Base-by-base conservation (phyloP, 2,113 vertebrate species). In the Eurystomus gularis region DNA sequence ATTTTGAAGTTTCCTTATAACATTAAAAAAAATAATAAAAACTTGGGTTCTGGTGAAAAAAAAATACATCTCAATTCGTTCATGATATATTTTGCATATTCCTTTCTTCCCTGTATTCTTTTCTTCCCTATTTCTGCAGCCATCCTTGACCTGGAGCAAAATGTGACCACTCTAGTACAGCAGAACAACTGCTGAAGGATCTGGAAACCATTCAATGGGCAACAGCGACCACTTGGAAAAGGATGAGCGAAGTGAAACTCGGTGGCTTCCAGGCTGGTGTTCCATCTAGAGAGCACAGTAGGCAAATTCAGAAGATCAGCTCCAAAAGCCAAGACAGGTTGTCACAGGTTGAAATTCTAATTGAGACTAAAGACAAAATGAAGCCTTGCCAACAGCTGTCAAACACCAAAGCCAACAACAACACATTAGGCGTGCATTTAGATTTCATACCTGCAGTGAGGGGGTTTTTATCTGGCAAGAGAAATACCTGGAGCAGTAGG, bases 151-250 rank as follows among this genome's bases (percentile, higher is more conserved):
- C 66, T 24, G 9, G 57, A 33, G 77, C 88, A 69, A 17, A 42
- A 8, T 2, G 3, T 16, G 42, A 28, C 52, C 37, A 3, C 16
- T 11, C 11, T 6, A 25, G 60, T 3, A 16, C 28, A 46, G 48
- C 51, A 17, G 54, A 25, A 39, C 3, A 20, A 5, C 40, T 13
- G 18, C 68, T 57, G 71, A 17, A 37, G 80, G 60, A 23, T 20
- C 54, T 77, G 68, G 57, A 15, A 40, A 10, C n/a, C 2, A 17
- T 1, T 64, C 52, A 8, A 65, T 4, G 46, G 40, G 69, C 52
- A 75, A 2, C 78, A 51, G 29, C 0, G 48, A 15, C 0, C 42
- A 0, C 66, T 28, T 13, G 42, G 29, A 16, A 23, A 77, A 54
- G 40, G 46, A 28, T 23, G 73, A 4, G 11, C 26, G 3, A 5